Evolutionary conservation across 2,797 vertebrate species (phyloP).

Genomic region (Aphelocoma californica): DNA sequence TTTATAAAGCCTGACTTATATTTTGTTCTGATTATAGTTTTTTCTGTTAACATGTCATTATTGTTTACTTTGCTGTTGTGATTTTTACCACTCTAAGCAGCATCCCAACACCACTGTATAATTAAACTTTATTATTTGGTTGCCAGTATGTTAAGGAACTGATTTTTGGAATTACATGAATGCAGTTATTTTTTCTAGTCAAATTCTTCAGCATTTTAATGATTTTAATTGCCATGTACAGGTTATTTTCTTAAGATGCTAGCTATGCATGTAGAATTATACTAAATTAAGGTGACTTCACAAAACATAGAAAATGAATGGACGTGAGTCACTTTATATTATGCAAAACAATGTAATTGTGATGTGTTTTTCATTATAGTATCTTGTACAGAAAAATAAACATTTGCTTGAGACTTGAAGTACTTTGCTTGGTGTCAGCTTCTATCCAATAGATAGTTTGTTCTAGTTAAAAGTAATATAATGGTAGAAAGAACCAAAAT

Average conservation of each 20-base stretch:
- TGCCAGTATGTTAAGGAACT: neutral
- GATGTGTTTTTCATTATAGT: neutral
- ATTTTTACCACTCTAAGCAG: neutral
- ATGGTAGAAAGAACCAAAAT: neutral
- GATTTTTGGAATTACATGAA: neutral
- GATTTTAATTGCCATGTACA: neutral
- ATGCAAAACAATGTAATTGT: neutral
- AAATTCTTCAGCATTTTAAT: neutral
- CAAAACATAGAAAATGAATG: neutral
- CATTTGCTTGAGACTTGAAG: constrained; percentile 19
- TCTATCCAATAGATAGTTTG: neutral
- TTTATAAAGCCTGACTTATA: neutral
- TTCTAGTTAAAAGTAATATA: neutral
- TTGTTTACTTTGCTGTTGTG: neutral
- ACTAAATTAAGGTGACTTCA: neutral
- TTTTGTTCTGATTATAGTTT: neutral
- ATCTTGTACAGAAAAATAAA: neutral
- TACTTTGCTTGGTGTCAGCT: neutral
- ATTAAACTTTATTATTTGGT: neutral
- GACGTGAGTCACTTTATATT: neutral
- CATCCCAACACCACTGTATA: neutral
- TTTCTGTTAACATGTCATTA: neutral
- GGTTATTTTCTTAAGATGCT: neutral
- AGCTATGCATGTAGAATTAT: neutral
- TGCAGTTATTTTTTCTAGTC: neutral